Evolutionary conservation across 2,797 vertebrate species (phyloP).

Genomic region (Catamblyrhynchus diadema): DNA sequence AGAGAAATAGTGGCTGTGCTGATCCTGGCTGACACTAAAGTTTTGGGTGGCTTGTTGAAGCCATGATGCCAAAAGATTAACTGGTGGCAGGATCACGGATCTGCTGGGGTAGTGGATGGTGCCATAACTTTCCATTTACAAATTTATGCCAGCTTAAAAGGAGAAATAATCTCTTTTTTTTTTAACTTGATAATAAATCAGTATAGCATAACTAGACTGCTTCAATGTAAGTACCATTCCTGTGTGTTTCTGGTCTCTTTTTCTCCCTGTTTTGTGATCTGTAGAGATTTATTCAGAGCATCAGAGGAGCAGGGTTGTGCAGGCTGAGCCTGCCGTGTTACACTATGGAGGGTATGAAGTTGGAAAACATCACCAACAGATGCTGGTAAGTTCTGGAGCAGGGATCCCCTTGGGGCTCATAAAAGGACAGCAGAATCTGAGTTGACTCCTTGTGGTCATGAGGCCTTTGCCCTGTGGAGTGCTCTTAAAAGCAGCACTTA

Average conservation of each 20-base stretch:
- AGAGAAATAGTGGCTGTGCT: neutral
- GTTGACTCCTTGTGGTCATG: neutral
- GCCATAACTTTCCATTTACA: neutral
- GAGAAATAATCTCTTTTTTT: neutral
- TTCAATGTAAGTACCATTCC: neutral
- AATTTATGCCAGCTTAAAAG: neutral
- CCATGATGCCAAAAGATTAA: neutral
- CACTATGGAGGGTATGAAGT: constrained; percentile 90
- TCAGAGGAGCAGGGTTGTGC: constrained; percentile 78
- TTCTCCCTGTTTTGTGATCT: neutral
- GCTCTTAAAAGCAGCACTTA: constrained; percentile 3
- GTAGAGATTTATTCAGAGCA: constrained; percentile 81
- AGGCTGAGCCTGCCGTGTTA: constrained; percentile 84
- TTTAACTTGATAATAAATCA: neutral
- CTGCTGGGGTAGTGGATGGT: neutral
- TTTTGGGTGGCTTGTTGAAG: neutral
- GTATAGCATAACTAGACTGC: neutral
- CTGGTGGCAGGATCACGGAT: neutral
- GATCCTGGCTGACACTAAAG: neutral
- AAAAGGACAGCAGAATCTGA: neutral
- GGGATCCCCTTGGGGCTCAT: neutral
- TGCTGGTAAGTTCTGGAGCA: constrained; percentile 78
- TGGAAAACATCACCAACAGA: constrained; percentile 80
- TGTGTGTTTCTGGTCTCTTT: neutral
- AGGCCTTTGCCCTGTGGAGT: neutral